phyloP scores from a whole-genome alignment of 2,888 invertebrate genomes.

The Caenorhabditis sp. region DNA sequence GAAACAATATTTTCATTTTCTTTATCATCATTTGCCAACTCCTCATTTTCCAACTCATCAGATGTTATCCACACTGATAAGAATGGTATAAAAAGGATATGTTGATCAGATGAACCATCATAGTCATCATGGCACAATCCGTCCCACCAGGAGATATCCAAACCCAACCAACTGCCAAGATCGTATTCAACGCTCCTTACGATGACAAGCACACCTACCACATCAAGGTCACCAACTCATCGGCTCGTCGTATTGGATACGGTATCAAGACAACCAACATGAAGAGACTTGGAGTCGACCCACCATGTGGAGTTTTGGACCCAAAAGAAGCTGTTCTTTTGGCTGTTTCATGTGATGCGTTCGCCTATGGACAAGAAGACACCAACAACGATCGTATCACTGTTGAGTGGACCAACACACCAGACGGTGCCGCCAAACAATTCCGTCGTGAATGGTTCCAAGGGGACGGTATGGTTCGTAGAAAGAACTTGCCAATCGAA shows the following conservation, averaged over 20 bases:
- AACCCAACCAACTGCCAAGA: constrained; percentile 8
- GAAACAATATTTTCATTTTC: too few relatives aligned
- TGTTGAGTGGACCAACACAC: constrained; percentile 55
- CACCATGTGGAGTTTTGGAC: constrained; percentile 56
- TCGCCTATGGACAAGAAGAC: constrained; percentile 44
- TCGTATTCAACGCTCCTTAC: constrained; percentile 53
- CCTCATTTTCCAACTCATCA: too few relatives aligned
- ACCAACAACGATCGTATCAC: constrained; percentile 58
- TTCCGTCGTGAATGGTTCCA: constrained; percentile 61
- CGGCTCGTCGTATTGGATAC: constrained; percentile 55
- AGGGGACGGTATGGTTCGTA: constrained; percentile 56
- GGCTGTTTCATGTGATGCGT: constrained; percentile 36
- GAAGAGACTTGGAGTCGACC: constrained; percentile 57
- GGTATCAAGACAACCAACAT: constrained; percentile 60
- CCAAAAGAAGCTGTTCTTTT: constrained; percentile 50
- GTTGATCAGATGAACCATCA: too few relatives aligned
- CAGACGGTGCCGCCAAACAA: constrained; percentile 51
- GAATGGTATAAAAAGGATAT: constrained; percentile 71
- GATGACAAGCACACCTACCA: constrained; percentile 58
- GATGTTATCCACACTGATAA: constrained; percentile 71
- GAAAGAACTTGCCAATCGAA: constrained; percentile 50
- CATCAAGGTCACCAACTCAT: constrained; percentile 56
- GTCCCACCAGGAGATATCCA: constrained; percentile 51
- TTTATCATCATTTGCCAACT: too few relatives aligned
- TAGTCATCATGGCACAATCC: constrained; percentile 45